These are phyloP conservation scores for Heliconius hewitsoni DNA, from an alignment of 1,140 invertebrate genomes.

Conservation along the genomic window DNA sequence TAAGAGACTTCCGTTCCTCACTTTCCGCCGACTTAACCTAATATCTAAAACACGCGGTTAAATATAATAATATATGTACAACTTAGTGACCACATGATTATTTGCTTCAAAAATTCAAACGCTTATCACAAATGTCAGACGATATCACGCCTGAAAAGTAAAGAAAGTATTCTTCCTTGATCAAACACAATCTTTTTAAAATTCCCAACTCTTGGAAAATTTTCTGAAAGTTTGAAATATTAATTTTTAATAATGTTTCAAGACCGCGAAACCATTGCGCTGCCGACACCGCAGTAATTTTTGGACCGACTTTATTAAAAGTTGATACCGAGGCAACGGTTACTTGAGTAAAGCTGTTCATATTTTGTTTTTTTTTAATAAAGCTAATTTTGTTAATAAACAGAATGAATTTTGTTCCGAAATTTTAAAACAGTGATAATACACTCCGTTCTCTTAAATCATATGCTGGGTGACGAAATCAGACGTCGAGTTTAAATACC, in stretches of 20 bases:
- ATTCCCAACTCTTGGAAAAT: slow-evolving; percentile 35
- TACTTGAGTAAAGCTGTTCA: slow-evolving; percentile 21
- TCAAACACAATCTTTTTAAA: slow-evolving; percentile 24
- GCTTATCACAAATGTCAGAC: neutral
- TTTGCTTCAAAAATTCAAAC: neutral
- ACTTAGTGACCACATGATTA: neutral
- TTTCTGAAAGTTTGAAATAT: slow-evolving; percentile 40
- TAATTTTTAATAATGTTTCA: slow-evolving; percentile 43
- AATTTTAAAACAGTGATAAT: neutral
- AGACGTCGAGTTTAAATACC: no score
- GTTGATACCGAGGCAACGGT: slow-evolving; percentile 55
- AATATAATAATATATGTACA: neutral
- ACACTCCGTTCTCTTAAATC: neutral
- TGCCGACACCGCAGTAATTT: slow-evolving; percentile 45
- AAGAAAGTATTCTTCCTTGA: slow-evolving; percentile 2
- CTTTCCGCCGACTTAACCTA: no score
- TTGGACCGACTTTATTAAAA: slow-evolving; percentile 69
- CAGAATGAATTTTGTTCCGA: neutral
- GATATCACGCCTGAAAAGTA: slow-evolving; percentile 1
- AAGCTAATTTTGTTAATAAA: neutral
- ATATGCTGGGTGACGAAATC: neutral
- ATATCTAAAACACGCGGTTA: neutral
- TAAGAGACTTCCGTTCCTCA: no score
- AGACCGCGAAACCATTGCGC: slow-evolving; percentile 38
- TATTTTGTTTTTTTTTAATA: neutral